Conservation (phyloP, 2,797 vertebrate species). For the Manis javanica region DNA sequence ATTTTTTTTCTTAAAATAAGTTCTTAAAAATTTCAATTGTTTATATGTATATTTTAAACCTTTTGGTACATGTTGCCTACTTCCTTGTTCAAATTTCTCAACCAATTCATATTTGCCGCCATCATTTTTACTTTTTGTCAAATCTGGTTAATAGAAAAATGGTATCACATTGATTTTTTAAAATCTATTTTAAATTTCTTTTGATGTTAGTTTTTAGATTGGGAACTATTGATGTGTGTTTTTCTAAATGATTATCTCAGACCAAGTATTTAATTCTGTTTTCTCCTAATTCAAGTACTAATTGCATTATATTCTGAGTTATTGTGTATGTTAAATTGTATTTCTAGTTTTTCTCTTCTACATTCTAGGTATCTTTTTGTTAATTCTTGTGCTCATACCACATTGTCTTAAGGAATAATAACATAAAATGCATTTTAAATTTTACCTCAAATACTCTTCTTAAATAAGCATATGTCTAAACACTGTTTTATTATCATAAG, state of each 20-base stretch:
- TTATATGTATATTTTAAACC: background rate
- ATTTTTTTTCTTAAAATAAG: background rate
- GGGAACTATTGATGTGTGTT: background rate
- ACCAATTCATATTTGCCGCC: background rate
- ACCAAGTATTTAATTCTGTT: background rate
- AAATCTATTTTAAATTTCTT: background rate
- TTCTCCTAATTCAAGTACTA: background rate
- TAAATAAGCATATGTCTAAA: background rate
- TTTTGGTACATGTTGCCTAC: background rate
- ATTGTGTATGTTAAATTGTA: background rate
- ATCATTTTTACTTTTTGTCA: background rate
- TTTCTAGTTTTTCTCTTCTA: background rate
- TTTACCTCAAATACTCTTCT: background rate
- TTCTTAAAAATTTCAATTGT: background rate
- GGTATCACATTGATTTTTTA: background rate
- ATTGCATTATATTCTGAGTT: background rate
- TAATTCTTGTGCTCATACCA: background rate
- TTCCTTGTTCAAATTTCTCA: constrained; percentile 16
- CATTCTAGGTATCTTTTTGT: background rate
- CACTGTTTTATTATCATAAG: background rate
- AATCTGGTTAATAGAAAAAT: background rate
- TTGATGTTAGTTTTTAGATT: background rate
- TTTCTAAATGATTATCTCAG: background rate
- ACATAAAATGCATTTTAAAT: background rate
- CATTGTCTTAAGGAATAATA: background rate